Conservation (phyloP, 64 coral and sea anemone genomes). For the Montipora sp. region DNA sequence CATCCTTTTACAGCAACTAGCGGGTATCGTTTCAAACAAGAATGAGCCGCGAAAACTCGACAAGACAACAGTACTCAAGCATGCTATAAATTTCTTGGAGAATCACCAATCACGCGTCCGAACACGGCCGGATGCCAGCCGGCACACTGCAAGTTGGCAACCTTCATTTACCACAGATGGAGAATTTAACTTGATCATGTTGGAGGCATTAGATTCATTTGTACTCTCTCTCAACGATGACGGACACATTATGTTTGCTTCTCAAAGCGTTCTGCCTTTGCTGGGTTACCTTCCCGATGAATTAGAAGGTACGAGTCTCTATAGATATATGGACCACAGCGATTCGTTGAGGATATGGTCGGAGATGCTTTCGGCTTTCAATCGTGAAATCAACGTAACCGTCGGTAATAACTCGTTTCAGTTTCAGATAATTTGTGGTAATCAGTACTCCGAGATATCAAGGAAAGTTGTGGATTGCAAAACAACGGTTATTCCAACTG, state of each 20-base stretch:
- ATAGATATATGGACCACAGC: background rate
- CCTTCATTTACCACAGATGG: slow-evolving; percentile 26
- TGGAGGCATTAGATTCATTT: slow-evolving; percentile 49
- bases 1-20: slow-evolving; percentile 39
- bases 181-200: slow-evolving; percentile 45
- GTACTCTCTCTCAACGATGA: slow-evolving; percentile 13
- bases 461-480: background rate
- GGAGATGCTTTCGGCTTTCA: background rate
- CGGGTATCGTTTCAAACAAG: slow-evolving; percentile 14
- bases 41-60: slow-evolving; percentile 30
- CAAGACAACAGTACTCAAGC: slow-evolving; percentile 55
- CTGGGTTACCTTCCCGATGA: slow-evolving; percentile 35
- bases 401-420: background rate
- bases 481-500: background rate
- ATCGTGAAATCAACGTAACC: background rate
- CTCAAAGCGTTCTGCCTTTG: slow-evolving; percentile 37
- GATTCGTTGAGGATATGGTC: slow-evolving; percentile 12
- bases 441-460: background rate
- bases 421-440: slow-evolving; percentile 1
- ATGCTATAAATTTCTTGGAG: slow-evolving; percentile 35
- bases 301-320: background rate
- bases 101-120: slow-evolving; percentile 33
- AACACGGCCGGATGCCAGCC: background rate
- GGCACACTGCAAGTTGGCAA: slow-evolving; percentile 31
- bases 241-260: slow-evolving; percentile 50